phyloP scores from a whole-genome alignment of 1,140 invertebrate species.

The Drosophila tristis region DNA sequence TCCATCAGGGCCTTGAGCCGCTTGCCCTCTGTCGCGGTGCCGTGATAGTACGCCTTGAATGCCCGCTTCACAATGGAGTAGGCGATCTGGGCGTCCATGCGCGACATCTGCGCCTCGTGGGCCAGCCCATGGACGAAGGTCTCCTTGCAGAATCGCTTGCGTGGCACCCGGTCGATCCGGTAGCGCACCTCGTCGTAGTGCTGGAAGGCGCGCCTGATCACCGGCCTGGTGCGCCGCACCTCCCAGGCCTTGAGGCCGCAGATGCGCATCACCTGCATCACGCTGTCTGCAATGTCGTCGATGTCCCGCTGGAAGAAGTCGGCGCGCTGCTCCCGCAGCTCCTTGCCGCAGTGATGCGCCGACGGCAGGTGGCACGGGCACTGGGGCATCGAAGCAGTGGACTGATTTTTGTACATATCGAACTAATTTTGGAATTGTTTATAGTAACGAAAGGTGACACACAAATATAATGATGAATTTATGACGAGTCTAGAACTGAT shows the following conservation, averaged over 20 bases:
- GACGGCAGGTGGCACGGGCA: constrained; percentile 34
- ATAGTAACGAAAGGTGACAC: too few species aligned
- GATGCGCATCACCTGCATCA: constrained; percentile 68
- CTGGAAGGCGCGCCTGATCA: constrained; percentile 51
- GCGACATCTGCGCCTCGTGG: constrained; percentile 56
- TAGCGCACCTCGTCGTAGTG: constrained; percentile 66
- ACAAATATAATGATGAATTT: too few species aligned
- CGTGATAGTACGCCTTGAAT: constrained; percentile 73
- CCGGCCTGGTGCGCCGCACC: constrained; percentile 37
- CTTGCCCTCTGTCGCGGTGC: constrained; percentile 31
- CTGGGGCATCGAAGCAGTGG: not conserved
- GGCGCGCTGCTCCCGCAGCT: not conserved
- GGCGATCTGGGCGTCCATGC: constrained; percentile 69
- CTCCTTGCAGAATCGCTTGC: constrained; percentile 70
- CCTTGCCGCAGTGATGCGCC: not conserved
- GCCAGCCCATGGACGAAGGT: constrained; percentile 69
- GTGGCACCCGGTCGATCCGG: constrained; percentile 58
- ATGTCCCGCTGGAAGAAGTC: constrained; percentile 32
- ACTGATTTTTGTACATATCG: too few species aligned
- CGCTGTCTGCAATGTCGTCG: constrained; percentile 57
- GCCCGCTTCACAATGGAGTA: constrained; percentile 72
- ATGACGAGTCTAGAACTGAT: too few species aligned
- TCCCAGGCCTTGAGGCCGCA: constrained; percentile 58
- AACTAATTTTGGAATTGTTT: not conserved
- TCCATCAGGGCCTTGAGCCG: not conserved